Evolutionary conservation across 2,888 invertebrate genomes (phyloP).

Genomic region (Aphrophora alni): DNA sequence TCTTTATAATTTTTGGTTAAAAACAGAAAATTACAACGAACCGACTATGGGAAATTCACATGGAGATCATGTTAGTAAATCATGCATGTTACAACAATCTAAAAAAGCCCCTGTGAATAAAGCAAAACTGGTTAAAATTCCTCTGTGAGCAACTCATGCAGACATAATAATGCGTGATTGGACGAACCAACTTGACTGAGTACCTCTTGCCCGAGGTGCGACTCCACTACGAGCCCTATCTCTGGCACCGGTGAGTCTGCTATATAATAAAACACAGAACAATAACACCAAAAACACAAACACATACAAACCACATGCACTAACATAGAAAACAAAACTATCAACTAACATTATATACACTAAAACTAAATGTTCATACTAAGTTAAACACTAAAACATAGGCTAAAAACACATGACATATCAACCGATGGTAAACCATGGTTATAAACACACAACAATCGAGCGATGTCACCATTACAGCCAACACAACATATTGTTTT

Average conservation of each 20-base stretch:
- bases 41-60: no score
- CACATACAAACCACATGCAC: neutral
- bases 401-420: no score
- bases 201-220: neutral
- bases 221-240: neutral
- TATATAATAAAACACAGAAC: neutral
- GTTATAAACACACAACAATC: no score
- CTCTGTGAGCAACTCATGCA: neutral
- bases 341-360: neutral
- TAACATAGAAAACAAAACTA: neutral
- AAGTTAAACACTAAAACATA: no score
- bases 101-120: no score
- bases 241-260: neutral
- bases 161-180: conserved; percentile 4
- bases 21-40: no score
- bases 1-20: no score
- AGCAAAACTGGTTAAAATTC: neutral
- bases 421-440: no score
- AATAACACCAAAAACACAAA: neutral
- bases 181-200: neutral
- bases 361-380: neutral
- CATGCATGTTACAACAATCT: neutral
- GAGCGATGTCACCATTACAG: no score
- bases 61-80: neutral
- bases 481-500: no score